phyloP scores from a whole-genome alignment of 2,797 vertebrate species.

The Steatocranus sp. region DNA sequence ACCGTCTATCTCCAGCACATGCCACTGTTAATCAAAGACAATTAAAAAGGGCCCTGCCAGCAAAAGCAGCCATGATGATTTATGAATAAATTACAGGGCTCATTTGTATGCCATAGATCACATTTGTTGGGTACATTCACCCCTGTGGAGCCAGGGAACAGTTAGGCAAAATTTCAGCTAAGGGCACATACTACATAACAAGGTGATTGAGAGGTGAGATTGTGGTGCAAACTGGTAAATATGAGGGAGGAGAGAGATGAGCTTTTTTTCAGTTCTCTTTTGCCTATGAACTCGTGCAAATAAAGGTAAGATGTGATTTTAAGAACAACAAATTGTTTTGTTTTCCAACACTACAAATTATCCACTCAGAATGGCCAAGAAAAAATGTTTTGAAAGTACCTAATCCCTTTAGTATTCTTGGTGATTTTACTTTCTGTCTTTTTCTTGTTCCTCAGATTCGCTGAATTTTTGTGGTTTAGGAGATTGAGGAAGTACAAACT shows the following conservation, averaged over 20 bases:
- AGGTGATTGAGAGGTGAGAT: not conserved
- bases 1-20: slow-evolving; percentile 61
- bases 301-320: not conserved
- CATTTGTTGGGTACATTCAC: slow-evolving; percentile 69
- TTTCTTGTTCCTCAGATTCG: not conserved
- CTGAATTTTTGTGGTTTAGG: not conserved
- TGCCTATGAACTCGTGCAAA: not conserved
- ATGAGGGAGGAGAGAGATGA: not conserved
- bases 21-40: slow-evolving; percentile 81
- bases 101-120: slow-evolving; percentile 78
- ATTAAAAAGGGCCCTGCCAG: slow-evolving; percentile 74
- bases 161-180: slow-evolving; percentile 38
- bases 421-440: not conserved
- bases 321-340: not conserved
- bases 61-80: slow-evolving; percentile 70
- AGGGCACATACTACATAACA: not conserved
- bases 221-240: not conserved
- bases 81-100: slow-evolving; percentile 80
- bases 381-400: not conserved
- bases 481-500: not conserved
- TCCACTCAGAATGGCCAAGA: not conserved
- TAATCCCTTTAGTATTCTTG: accelerated
- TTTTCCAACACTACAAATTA: not conserved
- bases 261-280: accelerated
- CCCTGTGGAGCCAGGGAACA: slow-evolving; percentile 37